These are phyloP conservation scores for Bombylius discolor DNA, from an alignment of 2,888 invertebrate species.

Conservation along the genomic window DNA sequence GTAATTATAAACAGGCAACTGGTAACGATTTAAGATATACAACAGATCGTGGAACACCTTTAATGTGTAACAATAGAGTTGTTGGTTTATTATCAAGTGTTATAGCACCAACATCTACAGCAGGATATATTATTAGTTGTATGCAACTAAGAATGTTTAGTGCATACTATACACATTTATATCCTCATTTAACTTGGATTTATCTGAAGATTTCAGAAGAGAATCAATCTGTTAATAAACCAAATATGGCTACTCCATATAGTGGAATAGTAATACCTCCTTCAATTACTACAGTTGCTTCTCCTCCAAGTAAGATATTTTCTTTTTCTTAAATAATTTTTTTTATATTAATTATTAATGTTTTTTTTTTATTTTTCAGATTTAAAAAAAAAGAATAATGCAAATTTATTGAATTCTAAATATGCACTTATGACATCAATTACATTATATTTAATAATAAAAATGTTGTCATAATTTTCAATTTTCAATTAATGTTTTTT, in stretches of 20 bases:
- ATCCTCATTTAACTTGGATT: slow-evolving; percentile 8
- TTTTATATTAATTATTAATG: background rate
- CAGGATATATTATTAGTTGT: slow-evolving; percentile 1
- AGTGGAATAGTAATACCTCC: slow-evolving; percentile 1
- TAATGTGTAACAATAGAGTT: slow-evolving; percentile 9
- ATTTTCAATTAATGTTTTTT: no score
- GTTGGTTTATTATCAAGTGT: slow-evolving; percentile 9
- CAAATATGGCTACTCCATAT: slow-evolving; percentile 3
- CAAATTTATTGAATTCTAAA: background rate
- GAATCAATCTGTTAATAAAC: background rate
- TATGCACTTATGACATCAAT: background rate
- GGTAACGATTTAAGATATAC: background rate
- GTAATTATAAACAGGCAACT: background rate
- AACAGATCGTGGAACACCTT: slow-evolving; percentile 10
- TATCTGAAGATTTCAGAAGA: slow-evolving; percentile 1
- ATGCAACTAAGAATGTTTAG: background rate
- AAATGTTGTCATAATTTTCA: no score
- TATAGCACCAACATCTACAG: background rate
- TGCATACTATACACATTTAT: slow-evolving; percentile 7
- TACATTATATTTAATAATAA: background rate
- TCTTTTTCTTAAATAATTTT: background rate
- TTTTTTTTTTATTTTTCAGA: no score
- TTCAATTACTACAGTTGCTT: no score
- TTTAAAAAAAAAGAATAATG: background rate
- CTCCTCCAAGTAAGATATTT: no score